Base-by-base conservation (phyloP, 2,797 vertebrate genomes). In the Hapalemur alaotrensis region DNA sequence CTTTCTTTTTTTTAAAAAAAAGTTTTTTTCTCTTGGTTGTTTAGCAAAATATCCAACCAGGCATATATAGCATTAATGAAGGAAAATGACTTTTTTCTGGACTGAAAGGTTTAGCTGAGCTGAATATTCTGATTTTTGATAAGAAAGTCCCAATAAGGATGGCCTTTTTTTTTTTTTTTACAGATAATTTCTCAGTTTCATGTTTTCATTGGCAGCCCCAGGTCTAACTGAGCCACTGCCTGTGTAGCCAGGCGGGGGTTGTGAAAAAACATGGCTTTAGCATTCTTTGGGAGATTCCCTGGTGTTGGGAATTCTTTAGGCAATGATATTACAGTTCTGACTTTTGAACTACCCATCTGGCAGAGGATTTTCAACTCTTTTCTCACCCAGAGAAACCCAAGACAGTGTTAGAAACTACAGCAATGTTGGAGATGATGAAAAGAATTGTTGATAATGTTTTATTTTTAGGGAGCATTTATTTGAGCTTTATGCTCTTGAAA, bases 281-380 rank as follows among this genome's bases (percentile, higher is more conserved):
- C 96, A 92, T 96, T 98, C 97, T 88, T 96, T 67, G 30, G 79
- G 80, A 95, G 95, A 95, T 86, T 96, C 94, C 98, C 96, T 84
- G 97, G 97, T 91, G 96, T 78, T 96, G 95, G 92, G 95, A 98
- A 96, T 96, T 96, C 93, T 95, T 96, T 61, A 92, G 97, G 95
- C 96, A 78, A 80, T 76, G 57, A 72, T 96, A 93, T 69, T 95
- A 88, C 72, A 97, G 32, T 79, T 52, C 79, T 97, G 97, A 97
- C 96, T 96, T 98, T 96, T 97, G 96, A 98, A 97, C 96, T 95
- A 28, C 54, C 50, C 95, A 94, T 95, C 96, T 97, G 93, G 95
- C 59, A 90, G 70, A 95, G 54, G 70, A 59, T 87, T 94, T 83
- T 69, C 32, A 30, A 70, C 59, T 89, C 46, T 95, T 86, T 96